A percentile compares a stretch with the other conserved stretches of the same genome.
Conservation (phyloP, 2,797 vertebrate species). For the Cirrhinus molitorella region DNA sequence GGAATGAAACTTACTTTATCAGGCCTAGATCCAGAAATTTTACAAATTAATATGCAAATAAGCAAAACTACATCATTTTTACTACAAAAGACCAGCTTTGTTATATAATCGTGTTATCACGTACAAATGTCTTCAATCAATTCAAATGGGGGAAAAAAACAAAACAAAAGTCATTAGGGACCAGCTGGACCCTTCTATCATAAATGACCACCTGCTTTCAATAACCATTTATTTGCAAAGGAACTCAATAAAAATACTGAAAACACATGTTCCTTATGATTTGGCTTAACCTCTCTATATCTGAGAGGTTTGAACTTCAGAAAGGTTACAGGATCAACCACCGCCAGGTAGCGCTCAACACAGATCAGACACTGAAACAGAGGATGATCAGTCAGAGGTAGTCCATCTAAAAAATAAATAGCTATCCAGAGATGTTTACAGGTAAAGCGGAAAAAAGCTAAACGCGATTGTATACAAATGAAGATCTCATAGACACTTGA, state of each 20-base stretch:
- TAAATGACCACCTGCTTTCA: background rate
- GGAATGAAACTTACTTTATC: background rate
- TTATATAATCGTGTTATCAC: no score
- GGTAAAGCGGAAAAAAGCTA: background rate
- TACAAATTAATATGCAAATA: background rate
- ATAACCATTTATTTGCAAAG: background rate
- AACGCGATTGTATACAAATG: background rate
- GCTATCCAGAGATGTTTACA: background rate
- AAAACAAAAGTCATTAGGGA: background rate
- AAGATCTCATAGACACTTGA: slow-evolving; percentile 3
- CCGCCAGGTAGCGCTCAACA: no score
- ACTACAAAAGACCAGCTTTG: no score
- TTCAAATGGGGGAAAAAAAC: no score
- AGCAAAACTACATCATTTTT: background rate
- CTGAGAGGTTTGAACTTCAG: slow-evolving; percentile 44
- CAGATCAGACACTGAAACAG: no score
- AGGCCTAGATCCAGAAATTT: background rate
- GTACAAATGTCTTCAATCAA: background rate
- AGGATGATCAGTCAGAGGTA: background rate
- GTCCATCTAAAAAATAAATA: background rate
- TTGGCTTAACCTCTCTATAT: slow-evolving; percentile 36
- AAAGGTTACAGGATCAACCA: slow-evolving; percentile 45
- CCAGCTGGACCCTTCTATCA: background rate
- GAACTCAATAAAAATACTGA: background rate
- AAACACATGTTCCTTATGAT: no score